Evolutionary conservation across 2,113 vertebrate genomes (phyloP).

Genomic region (Zapornia atra): DNA sequence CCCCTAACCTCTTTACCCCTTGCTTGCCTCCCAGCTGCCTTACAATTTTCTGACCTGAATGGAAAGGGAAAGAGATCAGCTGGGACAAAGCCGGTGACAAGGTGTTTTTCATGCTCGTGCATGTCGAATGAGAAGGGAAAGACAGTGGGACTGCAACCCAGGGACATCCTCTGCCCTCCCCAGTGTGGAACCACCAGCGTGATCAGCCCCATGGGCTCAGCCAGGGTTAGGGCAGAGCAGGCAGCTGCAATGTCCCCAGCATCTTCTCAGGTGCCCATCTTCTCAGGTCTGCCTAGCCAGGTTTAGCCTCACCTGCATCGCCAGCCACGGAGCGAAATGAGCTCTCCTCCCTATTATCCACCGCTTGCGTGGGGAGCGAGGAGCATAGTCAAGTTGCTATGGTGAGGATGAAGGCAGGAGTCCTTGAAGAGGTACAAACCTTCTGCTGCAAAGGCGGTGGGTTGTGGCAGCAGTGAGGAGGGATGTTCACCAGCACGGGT

Average conservation of each 20-base stretch:
- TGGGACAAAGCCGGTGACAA: background rate
- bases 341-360: background rate
- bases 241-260: background rate
- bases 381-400: background rate
- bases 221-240: background rate
- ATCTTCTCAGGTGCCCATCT: background rate
- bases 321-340: background rate
- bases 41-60: background rate
- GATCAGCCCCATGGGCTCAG: background rate
- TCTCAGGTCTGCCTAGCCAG: background rate
- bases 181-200: accelerated
- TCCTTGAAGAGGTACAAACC: background rate
- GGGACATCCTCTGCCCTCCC: background rate
- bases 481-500: background rate
- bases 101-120: background rate
- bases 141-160: background rate
- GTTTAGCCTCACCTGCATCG: background rate
- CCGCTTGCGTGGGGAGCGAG: accelerated
- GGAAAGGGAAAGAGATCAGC: background rate
- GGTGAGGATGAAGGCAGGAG: slow-evolving; percentile 4
- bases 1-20: background rate
- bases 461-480: background rate
- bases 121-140: background rate
- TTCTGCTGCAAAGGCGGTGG: background rate
- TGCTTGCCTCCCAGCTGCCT: background rate